Evolutionary conservation across 2,888 invertebrate genomes (phyloP), one percentile per base, ranked within the genome.

Genomic region (Papilio elwesi): DNA sequence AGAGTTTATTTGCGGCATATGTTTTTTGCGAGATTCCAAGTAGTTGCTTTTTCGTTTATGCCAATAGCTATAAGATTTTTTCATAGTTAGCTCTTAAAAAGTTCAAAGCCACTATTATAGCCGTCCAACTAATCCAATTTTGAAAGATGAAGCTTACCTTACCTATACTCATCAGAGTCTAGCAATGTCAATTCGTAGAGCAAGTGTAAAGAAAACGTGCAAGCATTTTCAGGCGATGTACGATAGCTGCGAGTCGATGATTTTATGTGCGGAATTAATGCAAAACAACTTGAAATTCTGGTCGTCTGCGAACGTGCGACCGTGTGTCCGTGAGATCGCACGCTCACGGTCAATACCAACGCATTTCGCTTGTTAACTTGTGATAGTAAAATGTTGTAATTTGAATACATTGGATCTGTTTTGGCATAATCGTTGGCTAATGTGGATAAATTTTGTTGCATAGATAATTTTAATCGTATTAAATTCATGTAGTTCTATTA

Each of bases 271-370:
- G 59, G 69, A 69, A 65, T 73, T 73, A 69, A 73, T 73, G 73
- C 69, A 73, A 73, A 73, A 68, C 64, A 64, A 73, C 69, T 73
- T 73, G 73, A 69, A 69, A 73, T 73, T 73, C 68, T 65, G 49
- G 43, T 65, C 68, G 69, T 69, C 64, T 11, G 51, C 57, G 64
- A 26, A 51, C 68, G 64, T 55, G 53, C n/a, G 59, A 63, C 53
- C 65, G 70, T n/a, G 62, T 64, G 63, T 15, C 55, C 55, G 55
- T 57, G 49, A 43, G 15, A 13, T 38, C 64, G 52, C 43, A 36
- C 9, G 47, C 63, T 73, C 73, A 73, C 49, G 73, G 73, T 73
- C 73, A 73, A 73, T 73, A 57, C 26, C 73, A 55, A 69, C 57
- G 69, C 43, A 43, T 52, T 16, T 73, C 57, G 51, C 57, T 43